Evolutionary conservation across 2,797 vertebrate genomes (phyloP).

Genomic region (Kryptolebias ocellatus): DNA sequence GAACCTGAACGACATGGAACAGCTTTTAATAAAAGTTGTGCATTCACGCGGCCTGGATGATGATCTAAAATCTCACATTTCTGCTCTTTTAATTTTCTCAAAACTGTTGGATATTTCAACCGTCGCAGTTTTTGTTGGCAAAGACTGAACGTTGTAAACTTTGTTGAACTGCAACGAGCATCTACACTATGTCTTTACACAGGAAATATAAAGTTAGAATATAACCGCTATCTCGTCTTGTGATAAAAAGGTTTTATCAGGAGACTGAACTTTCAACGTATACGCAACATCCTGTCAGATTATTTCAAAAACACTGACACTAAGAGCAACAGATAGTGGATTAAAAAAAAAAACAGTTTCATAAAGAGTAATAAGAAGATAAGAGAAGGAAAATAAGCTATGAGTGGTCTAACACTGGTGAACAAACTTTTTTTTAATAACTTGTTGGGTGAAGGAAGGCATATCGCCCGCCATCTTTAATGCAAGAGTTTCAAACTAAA

Average conservation of each 20-base stretch:
- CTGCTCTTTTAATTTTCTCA: not conserved
- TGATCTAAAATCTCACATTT: not conserved
- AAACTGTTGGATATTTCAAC: not conserved
- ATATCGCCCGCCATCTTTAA: no score
- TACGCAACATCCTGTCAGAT: not conserved
- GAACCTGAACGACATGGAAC: constrained; percentile 82
- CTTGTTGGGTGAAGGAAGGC: no score
- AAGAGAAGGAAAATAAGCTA: no score
- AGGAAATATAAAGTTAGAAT: not conserved
- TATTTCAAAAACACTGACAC: not conserved
- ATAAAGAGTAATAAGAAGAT: no score
- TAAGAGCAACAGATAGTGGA: no score
- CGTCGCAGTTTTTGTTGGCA: not conserved
- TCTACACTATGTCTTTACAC: not conserved
- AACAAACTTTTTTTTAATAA: not conserved
- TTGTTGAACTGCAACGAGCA: not conserved
- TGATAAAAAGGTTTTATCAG: not conserved
- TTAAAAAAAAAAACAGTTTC: no score
- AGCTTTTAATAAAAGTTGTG: not conserved
- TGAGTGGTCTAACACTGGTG: no score
- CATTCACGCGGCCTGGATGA: no score
- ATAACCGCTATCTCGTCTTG: not conserved
- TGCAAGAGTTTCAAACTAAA: no score
- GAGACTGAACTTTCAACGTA: not conserved
- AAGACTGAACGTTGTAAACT: no score